A percentile compares a stretch with the other conserved stretches of the same genome.
phyloP scores from a whole-genome alignment of 2,797 vertebrate genomes.

The Aldrovandia affinis region DNA sequence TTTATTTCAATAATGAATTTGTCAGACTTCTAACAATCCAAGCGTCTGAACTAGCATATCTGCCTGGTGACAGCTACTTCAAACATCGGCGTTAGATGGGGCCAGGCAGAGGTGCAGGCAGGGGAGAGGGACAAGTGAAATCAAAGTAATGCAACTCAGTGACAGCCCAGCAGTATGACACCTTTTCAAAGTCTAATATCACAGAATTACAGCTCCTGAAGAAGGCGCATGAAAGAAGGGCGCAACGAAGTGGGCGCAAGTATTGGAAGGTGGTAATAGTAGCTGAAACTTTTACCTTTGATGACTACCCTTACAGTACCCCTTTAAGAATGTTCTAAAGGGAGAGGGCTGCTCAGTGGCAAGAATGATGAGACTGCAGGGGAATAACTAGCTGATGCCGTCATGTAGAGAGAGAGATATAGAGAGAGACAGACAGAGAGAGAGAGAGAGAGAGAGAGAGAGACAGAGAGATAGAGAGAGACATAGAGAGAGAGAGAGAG shows the following conservation, averaged over 20 bases:
- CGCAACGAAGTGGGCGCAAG: background rate
- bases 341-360: background rate
- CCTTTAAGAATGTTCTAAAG: background rate
- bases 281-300: background rate
- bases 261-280: background rate
- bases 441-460: too few species aligned
- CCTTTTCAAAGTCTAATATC: background rate
- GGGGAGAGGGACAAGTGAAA: background rate
- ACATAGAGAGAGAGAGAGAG: too few species aligned
- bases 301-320: background rate
- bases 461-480: too few species aligned
- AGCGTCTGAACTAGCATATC: conserved; percentile 13
- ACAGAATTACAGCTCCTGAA: background rate
- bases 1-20: background rate
- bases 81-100: background rate
- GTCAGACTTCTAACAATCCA: background rate
- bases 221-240: background rate
- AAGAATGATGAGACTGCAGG: conserved; percentile 8
- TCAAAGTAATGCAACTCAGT: background rate
- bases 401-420: background rate
- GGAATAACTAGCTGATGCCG: conserved; percentile 18
- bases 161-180: background rate
- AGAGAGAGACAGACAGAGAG: too few species aligned
- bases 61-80: conserved; percentile 3
- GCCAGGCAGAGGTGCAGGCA: background rate